A percentile compares a stretch with the other conserved stretches of the same genome.
Evolutionary conservation across 2,888 invertebrate genomes (phyloP).

Genomic region (Oligia fasciuncula): DNA sequence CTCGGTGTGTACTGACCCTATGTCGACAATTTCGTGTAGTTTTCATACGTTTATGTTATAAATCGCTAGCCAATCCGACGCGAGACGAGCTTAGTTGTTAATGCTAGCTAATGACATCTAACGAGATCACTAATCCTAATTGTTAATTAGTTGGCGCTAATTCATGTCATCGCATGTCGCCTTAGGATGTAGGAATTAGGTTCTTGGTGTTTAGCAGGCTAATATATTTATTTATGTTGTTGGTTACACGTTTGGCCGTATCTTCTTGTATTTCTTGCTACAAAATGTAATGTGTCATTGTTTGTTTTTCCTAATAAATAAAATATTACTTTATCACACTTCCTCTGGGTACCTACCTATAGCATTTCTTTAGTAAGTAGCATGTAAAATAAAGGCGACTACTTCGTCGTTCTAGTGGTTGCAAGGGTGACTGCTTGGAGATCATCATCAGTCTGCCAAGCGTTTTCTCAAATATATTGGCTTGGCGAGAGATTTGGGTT

Average conservation of each 20-base stretch:
- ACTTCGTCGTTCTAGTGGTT: background rate
- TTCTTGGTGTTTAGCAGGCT: background rate
- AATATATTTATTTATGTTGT: background rate
- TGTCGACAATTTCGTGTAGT: no score
- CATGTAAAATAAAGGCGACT: background rate
- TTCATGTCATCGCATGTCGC: conserved; percentile 14
- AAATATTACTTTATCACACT: background rate
- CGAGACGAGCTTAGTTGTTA: background rate
- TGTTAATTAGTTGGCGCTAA: conserved; percentile 21
- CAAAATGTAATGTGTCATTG: no score
- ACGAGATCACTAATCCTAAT: conserved; percentile 6
- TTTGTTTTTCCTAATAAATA: no score
- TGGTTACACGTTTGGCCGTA: no score
- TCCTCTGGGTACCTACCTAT: background rate
- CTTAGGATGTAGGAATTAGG: background rate
- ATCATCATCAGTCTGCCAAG: background rate
- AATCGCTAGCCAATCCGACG: background rate
- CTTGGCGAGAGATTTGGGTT: background rate
- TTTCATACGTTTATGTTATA: no score
- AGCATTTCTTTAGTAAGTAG: background rate
- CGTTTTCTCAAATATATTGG: background rate
- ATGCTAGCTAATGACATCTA: conserved; percentile 8
- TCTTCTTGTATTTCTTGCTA: no score
- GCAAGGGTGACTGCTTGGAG: background rate
- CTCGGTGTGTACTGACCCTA: no score